Evolutionary conservation across 2,113 vertebrate genomes (phyloP).

Genomic region (Carassius carassius): DNA sequence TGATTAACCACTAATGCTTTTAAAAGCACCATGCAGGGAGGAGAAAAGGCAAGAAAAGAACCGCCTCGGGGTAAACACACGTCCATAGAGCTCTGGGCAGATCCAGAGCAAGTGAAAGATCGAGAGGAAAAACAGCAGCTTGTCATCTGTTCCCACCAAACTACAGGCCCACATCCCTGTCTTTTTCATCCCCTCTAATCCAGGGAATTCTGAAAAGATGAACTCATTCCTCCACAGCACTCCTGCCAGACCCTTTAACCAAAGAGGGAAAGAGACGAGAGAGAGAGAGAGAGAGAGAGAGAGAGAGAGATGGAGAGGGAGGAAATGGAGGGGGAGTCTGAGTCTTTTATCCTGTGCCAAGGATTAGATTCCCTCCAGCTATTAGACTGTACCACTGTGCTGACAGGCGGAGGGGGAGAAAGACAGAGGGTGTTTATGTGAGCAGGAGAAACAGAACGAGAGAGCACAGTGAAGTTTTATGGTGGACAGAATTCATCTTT

Average conservation of each 20-base stretch:
- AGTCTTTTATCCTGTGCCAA: constrained; percentile 77
- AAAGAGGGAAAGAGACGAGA: constrained; percentile 53
- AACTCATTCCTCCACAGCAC: constrained; percentile 68
- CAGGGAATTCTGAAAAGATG: constrained; percentile 70
- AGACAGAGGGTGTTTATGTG: constrained; percentile 25
- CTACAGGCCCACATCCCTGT: constrained; percentile 62
- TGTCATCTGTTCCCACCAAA: constrained; percentile 71
- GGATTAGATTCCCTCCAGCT: constrained; percentile 76
- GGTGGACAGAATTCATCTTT: constrained; percentile 43
- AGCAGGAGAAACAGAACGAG: constrained; percentile 14
- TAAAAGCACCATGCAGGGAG: constrained; percentile 66
- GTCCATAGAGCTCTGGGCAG: constrained; percentile 35
- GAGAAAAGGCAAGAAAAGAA: constrained; percentile 54
- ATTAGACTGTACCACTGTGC: constrained; percentile 77
- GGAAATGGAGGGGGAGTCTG: constrained; percentile 55
- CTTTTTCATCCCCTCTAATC: constrained; percentile 71
- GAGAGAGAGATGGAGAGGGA: too few species aligned
- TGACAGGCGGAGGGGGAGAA: constrained; percentile 64
- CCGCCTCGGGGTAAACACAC: constrained; percentile 46
- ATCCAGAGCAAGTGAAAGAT: constrained; percentile 46
- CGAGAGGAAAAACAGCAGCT: constrained; percentile 66
- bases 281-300: constrained; percentile 40
- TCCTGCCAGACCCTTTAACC: constrained; percentile 66
- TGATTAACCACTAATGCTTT: constrained; percentile 72
- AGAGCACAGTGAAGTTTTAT: constrained; percentile 27